Conservation (phyloP, 2,888 invertebrate genomes). For the Homarus gammarus region DNA sequence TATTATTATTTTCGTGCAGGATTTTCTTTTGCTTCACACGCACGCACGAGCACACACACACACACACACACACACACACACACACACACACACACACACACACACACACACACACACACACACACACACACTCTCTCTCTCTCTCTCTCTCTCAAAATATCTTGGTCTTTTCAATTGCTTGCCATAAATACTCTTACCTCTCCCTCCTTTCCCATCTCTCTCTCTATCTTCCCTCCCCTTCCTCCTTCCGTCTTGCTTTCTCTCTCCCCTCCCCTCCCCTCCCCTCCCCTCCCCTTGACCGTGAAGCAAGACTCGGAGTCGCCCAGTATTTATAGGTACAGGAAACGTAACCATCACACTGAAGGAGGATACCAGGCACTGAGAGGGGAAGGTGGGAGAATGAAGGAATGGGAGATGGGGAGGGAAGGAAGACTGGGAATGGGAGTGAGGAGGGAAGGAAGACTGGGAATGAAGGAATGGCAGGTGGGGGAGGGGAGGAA, state of each 20-base stretch:
- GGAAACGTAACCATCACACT: too few relatives aligned
- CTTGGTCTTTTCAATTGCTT: background rate
- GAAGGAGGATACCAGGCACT: too few relatives aligned
- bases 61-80: background rate
- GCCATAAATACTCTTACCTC: background rate
- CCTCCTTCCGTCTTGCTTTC: background rate
- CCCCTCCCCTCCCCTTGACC: too few relatives aligned
- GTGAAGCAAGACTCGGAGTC: too few relatives aligned
- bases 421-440: background rate
- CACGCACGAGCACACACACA: background rate
- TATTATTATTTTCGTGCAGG: too few relatives aligned
- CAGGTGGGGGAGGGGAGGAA: too few relatives aligned
- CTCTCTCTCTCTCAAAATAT: background rate
- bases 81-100: constrained; percentile 2
- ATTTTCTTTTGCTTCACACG: background rate
- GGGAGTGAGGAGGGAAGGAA: background rate
- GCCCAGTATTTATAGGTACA: too few relatives aligned
- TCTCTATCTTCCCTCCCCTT: background rate
- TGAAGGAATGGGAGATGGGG: background rate
- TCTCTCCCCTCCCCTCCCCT: too few relatives aligned
- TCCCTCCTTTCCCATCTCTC: background rate
- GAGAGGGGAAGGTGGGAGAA: background rate
- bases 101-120: too few relatives aligned
- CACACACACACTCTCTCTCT: background rate
- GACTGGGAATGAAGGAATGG: background rate